These are phyloP conservation scores for Sinodicranocentrus sp. DNA, from an alignment of 2,888 invertebrate species.

Conservation along the genomic window DNA sequence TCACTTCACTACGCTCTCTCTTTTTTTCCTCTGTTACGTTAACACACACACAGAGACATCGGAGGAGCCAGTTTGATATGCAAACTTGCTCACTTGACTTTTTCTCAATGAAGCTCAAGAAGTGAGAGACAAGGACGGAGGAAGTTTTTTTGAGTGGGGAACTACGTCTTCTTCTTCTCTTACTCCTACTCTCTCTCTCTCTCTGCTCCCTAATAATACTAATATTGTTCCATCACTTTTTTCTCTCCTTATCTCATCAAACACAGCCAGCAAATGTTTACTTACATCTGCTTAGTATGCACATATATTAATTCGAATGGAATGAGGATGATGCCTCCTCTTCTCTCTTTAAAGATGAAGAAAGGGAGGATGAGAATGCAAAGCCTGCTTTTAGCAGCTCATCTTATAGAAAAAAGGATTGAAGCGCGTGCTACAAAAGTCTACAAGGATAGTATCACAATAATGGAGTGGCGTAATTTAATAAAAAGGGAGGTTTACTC, in stretches of 20 bases:
- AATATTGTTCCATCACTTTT: constrained; percentile 55
- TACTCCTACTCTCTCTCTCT: constrained; percentile 1
- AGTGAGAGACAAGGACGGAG: constrained; percentile 15
- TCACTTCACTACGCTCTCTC: constrained; percentile 57
- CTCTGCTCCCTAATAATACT: constrained; percentile 10
- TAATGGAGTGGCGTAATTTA: constrained; percentile 31
- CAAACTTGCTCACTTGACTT: constrained; percentile 12
- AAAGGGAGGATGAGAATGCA: neutral
- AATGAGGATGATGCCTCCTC: neutral
- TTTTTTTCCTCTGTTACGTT: constrained; percentile 26
- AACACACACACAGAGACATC: neutral
- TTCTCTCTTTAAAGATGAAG: constrained; percentile 3
- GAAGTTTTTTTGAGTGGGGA: neutral
- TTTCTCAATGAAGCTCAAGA: constrained; percentile 11
- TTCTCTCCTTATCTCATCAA: constrained; percentile 57
- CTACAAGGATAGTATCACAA: neutral
- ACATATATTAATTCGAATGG: constrained; percentile 67
- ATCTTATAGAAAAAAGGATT: too few species aligned
- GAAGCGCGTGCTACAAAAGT: constrained; percentile 2
- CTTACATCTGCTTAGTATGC: constrained; percentile 61
- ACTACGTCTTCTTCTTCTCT: constrained; percentile 2
- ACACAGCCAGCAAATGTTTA: constrained; percentile 46
- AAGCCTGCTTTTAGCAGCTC: neutral
- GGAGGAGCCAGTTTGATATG: neutral
- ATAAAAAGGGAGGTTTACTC: constrained; percentile 22